Evolutionary conservation across 2,888 invertebrate species (phyloP), one percentile per base, ranked within the genome.

Genomic region (Lucinisca nassula): DNA sequence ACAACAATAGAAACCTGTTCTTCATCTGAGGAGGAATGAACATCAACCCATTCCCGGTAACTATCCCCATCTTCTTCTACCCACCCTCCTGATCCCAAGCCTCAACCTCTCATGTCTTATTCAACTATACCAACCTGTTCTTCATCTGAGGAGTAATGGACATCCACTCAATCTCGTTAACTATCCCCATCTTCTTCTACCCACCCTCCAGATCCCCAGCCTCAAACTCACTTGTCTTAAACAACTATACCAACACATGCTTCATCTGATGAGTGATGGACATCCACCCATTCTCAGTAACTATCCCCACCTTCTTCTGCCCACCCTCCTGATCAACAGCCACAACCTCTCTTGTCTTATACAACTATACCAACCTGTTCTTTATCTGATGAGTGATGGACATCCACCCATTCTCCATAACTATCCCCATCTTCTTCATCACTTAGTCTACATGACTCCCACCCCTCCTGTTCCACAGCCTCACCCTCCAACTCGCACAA

Each of bases 391-490:
- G 96, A 95, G 85, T 96, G 96, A 80, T 93, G 93, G 0, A 96
- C 94, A 87, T 96, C 95, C 2, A 96, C 90, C 96, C 95, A 96
- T 8, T 92, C 96, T 74, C 93, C 96, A 82, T 95, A 95, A 89
- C 93, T 92, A 84, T 95, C 95, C 37, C 93, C 93, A 8, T 45
- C 45, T 49, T 90, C n/a, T n/a, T n/a, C n/a, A n/a, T n/a, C n/a
- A n/a, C n/a, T n/a, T n/a, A n/a, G n/a, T n/a, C 92, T n/a, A n/a
- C n/a, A n/a, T n/a, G n/a, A n/a, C 8, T 94, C 95, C 74, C 12
- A n/a, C n/a, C 30, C 30, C 24, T 10, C 87, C 79, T 82, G 40
- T 27, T 79, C 70, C 35, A 40, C 76, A 49, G 74, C 38, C 30
- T n/a, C n/a, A n/a, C n/a, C n/a, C n/a, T n/a, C n/a, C n/a, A n/a